Percentiles rank a stretch among this genome's conserved stretches.
phyloP scores from a whole-genome alignment of 2,797 vertebrate genomes.

The Pseudocheirus occidentalis region DNA sequence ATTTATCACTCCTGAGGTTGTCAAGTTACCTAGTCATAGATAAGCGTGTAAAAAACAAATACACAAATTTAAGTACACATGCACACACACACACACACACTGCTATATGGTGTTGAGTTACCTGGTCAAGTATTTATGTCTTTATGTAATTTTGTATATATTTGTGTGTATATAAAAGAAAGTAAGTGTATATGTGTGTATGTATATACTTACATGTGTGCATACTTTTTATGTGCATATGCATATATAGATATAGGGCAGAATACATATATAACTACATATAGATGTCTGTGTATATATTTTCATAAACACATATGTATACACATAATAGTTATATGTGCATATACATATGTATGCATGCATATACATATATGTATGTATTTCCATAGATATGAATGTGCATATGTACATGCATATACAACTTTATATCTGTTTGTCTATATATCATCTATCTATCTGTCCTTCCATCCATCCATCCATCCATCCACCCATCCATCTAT shows the following conservation, averaged over 20 bases:
- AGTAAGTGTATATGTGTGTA: background rate
- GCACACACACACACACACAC: background rate
- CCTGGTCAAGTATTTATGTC: no score
- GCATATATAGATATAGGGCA: background rate
- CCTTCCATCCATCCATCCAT: no score
- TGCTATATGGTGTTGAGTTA: no score
- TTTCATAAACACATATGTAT: background rate
- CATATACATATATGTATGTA: no score
- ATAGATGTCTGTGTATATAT: no score
- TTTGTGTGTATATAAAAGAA: background rate
- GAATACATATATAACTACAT: background rate
- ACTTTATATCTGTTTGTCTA: background rate
- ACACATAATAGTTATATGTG: background rate
- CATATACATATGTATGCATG: background rate
- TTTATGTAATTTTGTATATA: background rate
- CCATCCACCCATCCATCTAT: no score
- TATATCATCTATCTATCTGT: no score
- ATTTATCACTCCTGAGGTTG: slow-evolving; percentile 61
- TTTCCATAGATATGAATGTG: no score
- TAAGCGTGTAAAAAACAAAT: background rate
- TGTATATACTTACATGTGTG: background rate
- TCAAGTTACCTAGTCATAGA: slow-evolving; percentile 13
- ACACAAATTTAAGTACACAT: background rate
- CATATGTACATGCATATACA: background rate
- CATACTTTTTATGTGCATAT: background rate